These are phyloP conservation scores for Manis pentadactyla DNA, from an alignment of 2,797 vertebrate species.

Conservation along the genomic window DNA sequence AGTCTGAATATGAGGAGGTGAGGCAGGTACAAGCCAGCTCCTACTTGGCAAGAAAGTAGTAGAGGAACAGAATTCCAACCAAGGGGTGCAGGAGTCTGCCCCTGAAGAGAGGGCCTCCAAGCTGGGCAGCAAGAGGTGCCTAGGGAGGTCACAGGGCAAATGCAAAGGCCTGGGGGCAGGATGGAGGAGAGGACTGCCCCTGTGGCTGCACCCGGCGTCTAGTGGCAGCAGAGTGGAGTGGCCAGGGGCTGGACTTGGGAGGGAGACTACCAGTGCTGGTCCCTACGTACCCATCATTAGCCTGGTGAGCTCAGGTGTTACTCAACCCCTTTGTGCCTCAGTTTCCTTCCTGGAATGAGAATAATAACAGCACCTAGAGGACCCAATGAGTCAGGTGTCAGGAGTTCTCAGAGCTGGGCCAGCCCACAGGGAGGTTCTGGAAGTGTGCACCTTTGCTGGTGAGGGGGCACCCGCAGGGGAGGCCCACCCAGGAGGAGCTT, in stretches of 20 bases:
- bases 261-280: not conserved
- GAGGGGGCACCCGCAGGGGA: not conserved
- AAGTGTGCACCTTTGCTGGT: not conserved
- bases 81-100: not conserved
- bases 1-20: not conserved
- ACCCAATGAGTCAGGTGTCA: not conserved
- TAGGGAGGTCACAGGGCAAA: not conserved
- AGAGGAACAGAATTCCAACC: not conserved
- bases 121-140: not conserved
- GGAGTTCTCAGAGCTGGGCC: not conserved
- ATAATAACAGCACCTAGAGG: not conserved
- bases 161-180: not conserved
- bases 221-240: not conserved
- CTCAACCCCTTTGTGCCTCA: not conserved
- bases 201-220: not conserved
- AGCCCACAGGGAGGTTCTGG: not conserved
- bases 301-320: not conserved
- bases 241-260: not conserved
- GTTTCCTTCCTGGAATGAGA: constrained; percentile 19
- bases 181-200: not conserved
- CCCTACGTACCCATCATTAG: not conserved
- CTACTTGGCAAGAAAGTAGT: not conserved
- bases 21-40: not conserved
- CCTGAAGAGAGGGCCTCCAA: not conserved
- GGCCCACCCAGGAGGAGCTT: not conserved